phyloP scores from a whole-genome alignment of 1,140 invertebrate species.

The Drosophila fuyamai region DNA sequence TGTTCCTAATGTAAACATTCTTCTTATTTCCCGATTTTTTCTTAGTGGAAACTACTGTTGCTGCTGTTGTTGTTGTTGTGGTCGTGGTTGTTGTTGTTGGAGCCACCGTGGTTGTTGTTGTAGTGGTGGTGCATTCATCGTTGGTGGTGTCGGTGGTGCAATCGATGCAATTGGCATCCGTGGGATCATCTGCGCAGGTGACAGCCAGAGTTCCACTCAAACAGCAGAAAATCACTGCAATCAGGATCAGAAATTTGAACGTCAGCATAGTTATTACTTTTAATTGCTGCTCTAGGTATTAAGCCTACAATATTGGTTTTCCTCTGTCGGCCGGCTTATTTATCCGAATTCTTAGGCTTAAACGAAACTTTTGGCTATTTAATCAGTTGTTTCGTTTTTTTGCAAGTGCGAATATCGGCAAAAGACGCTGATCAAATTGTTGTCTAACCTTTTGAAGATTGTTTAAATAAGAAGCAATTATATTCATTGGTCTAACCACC shows the following conservation, averaged over 20 bases:
- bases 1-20: slow-evolving; percentile 2
- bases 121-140: slow-evolving; percentile 25
- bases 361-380: slow-evolving; percentile 16
- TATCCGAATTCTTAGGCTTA: slow-evolving; percentile 8
- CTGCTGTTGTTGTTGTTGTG: neutral
- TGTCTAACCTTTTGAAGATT: slow-evolving; percentile 8
- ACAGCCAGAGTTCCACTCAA: slow-evolving; percentile 14
- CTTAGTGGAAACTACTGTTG: slow-evolving; percentile 1
- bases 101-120: slow-evolving; percentile 17
- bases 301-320: neutral
- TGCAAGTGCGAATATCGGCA: slow-evolving; percentile 26
- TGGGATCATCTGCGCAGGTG: slow-evolving; percentile 7
- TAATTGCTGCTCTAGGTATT: neutral
- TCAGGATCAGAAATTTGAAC: slow-evolving; percentile 16
- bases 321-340: slow-evolving; percentile 1
- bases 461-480: slow-evolving; percentile 1
- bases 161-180: slow-evolving; percentile 1
- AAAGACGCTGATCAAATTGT: slow-evolving; percentile 32
- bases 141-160: slow-evolving; percentile 5
- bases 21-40: slow-evolving; percentile 14
- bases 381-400: slow-evolving; percentile 31
- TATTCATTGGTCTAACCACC: slow-evolving; percentile 1
- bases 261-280: slow-evolving; percentile 6
- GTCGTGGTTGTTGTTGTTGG: neutral
- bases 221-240: slow-evolving; percentile 9